Evolutionary conservation across 2,113 vertebrate genomes (phyloP).

Genomic region (Gambusia holbrooki): DNA sequence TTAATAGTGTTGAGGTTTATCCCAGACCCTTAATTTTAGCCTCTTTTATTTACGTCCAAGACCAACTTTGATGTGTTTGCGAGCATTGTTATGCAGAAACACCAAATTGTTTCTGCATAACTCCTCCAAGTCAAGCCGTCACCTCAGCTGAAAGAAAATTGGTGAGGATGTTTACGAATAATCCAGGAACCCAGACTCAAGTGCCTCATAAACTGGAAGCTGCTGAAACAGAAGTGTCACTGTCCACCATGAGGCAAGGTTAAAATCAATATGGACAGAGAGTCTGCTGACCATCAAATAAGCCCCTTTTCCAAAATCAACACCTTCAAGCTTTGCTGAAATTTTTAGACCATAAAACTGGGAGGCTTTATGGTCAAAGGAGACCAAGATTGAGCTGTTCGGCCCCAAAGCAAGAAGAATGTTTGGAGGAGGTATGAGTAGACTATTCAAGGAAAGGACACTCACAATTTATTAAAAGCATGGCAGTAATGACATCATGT

Average conservation of each 20-base stretch:
- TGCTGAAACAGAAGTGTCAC: not conserved
- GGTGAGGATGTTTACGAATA: not conserved
- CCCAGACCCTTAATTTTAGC: too few relatives aligned
- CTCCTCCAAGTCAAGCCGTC: not conserved
- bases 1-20: too few relatives aligned
- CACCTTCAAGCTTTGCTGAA: not conserved
- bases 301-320: not conserved
- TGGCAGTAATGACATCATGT: not conserved
- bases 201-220: not conserved
- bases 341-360: not conserved
- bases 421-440: not conserved
- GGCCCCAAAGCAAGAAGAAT: not conserved
- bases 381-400: not conserved
- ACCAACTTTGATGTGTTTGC: too few relatives aligned
- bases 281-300: not conserved
- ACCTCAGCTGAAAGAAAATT: not conserved
- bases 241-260: not conserved
- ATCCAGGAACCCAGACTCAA: not conserved
- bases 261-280: not conserved
- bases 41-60: too few relatives aligned
- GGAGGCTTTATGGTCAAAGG: not conserved
- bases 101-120: too few relatives aligned
- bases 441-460: not conserved
- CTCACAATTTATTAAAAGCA: not conserved
- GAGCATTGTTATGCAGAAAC: too few relatives aligned